These are phyloP conservation scores for Channa maculata DNA, from an alignment of 2,113 vertebrate genomes.

Conservation along the genomic window DNA sequence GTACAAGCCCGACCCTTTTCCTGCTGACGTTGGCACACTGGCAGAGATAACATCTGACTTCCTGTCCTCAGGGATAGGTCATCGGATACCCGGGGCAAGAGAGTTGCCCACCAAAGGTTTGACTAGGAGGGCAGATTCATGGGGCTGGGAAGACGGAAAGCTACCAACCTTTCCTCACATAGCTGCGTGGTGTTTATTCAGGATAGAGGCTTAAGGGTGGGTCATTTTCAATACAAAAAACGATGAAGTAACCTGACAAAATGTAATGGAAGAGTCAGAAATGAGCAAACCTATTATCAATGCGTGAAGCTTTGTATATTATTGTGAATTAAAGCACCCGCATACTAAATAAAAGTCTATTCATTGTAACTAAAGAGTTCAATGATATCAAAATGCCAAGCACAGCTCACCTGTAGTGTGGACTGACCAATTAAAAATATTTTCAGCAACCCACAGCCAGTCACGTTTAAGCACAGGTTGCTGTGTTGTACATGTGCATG, in stretches of 20 bases:
- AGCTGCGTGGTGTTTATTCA: not conserved
- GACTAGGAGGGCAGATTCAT: not conserved
- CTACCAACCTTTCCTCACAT: slow-evolving; percentile 9
- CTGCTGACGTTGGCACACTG: slow-evolving; percentile 43
- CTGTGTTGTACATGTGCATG: not conserved
- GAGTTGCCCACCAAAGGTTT: slow-evolving; percentile 7
- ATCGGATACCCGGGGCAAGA: slow-evolving; percentile 12
- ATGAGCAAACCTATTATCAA: not conserved
- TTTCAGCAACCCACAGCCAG: not conserved
- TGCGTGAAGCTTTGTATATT: not conserved
- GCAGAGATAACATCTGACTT: slow-evolving; percentile 42
- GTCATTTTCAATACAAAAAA: not conserved
- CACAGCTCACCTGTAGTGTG: too few species aligned
- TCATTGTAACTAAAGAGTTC: not conserved
- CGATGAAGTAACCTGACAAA: not conserved
- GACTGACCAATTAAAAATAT: not conserved
- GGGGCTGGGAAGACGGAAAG: slow-evolving; percentile 9
- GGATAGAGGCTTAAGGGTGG: not conserved
- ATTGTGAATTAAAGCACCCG: not conserved
- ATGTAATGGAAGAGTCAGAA: not conserved
- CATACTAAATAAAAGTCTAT: not conserved
- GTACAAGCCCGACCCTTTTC: slow-evolving; percentile 49
- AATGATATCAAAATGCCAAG: too few species aligned
- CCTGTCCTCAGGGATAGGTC: slow-evolving; percentile 37
- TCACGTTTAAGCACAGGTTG: not conserved